These are phyloP conservation scores for Apeltes quadracus DNA, from an alignment of 2,113 vertebrate species.

Conservation along the genomic window DNA sequence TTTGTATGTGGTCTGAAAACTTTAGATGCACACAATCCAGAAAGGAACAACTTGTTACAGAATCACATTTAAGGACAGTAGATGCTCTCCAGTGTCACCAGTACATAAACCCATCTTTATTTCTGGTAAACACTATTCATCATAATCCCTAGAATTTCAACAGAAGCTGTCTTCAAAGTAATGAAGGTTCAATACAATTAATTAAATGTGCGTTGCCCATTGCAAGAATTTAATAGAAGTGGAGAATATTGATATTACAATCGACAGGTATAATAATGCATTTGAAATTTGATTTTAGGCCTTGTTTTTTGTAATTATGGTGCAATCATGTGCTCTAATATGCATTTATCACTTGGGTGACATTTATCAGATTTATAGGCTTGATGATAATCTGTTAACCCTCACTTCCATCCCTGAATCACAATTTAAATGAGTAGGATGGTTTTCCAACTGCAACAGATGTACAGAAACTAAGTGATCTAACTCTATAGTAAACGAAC, in stretches of 20 bases:
- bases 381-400: slow-evolving; percentile 42
- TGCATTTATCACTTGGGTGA: slow-evolving; percentile 52
- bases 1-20: not conserved
- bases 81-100: slow-evolving; percentile 36
- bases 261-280: slow-evolving; percentile 73
- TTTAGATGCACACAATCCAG: not conserved
- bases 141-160: slow-evolving; percentile 71
- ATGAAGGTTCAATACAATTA: slow-evolving; percentile 74
- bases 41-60: not conserved
- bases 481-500: not conserved
- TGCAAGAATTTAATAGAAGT: slow-evolving; percentile 62
- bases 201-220: slow-evolving; percentile 63
- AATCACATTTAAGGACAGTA: not conserved
- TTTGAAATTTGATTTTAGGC: slow-evolving; percentile 73
- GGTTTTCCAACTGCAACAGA: slow-evolving; percentile 2
- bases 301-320: slow-evolving; percentile 68
- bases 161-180: slow-evolving; percentile 72
- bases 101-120: slow-evolving; percentile 46
- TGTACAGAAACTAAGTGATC: not conserved
- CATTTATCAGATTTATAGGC: slow-evolving; percentile 45
- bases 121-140: slow-evolving; percentile 76
- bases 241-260: slow-evolving; percentile 73
- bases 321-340: slow-evolving; percentile 66
- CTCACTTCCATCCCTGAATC: slow-evolving; percentile 2
- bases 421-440: slow-evolving; percentile 21